Evolutionary conservation across 2,113 vertebrate species (phyloP).

Genomic region (Kryptolebias marmoratus): DNA sequence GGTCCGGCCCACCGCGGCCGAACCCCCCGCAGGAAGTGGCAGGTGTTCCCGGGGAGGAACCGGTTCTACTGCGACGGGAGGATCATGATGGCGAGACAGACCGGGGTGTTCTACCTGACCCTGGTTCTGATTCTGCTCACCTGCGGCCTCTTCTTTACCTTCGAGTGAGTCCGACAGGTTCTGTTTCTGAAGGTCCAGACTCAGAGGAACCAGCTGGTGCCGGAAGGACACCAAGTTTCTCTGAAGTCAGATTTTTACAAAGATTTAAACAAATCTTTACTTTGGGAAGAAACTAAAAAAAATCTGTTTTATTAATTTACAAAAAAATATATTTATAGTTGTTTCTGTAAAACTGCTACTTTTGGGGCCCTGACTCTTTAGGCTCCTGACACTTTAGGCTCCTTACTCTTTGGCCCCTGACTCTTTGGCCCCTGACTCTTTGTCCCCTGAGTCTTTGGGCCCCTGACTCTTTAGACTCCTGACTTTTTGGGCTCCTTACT

Average conservation of each 20-base stretch:
- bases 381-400: not conserved
- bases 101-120: conserved; percentile 93
- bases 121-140: conserved; percentile 93
- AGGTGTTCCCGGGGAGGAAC: conserved; percentile 94
- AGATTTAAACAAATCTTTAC: too few species aligned
- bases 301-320: too few species aligned
- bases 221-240: too few species aligned
- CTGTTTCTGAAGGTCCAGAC: not conserved
- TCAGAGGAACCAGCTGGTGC: too few species aligned
- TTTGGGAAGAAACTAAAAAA: too few species aligned
- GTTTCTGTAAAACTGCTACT: too few species aligned
- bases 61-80: conserved; percentile 93
- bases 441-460: too few species aligned
- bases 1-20: conserved; percentile 12
- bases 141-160: conserved; percentile 95
- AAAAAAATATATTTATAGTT: too few species aligned
- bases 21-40: conserved; percentile 90
- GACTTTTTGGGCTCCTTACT: too few species aligned
- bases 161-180: conserved; percentile 85
- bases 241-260: too few species aligned
- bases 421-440: not conserved
- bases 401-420: too few species aligned
- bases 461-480: too few species aligned
- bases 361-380: not conserved
- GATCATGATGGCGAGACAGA: conserved; percentile 96